Percentiles rank a stretch among this genome's conserved stretches.
Conservation (phyloP, 1,140 invertebrate species). For the Formica selysi region DNA sequence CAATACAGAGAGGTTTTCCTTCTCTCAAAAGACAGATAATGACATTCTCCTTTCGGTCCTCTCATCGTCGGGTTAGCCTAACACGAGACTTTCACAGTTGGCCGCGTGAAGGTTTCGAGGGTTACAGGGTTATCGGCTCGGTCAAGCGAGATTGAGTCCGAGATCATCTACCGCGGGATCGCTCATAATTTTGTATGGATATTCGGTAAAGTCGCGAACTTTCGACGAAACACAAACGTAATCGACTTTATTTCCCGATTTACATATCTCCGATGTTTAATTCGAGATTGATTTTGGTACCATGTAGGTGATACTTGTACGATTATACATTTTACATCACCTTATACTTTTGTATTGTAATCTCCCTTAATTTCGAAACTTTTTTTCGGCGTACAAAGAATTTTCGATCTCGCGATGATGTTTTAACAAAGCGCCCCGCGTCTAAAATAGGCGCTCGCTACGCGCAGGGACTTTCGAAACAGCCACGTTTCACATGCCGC, state of each 20-base stretch:
- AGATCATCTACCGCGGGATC: too few relatives aligned
- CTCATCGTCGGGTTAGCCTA: slow-evolving; percentile 61
- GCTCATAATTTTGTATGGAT: too few relatives aligned
- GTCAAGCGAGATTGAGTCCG: neutral
- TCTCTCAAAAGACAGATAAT: slow-evolving; percentile 48
- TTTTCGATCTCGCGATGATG: neutral
- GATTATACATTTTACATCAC: neutral
- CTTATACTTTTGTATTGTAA: neutral
- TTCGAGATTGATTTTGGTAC: neutral
- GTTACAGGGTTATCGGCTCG: slow-evolving; percentile 72
- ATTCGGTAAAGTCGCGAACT: too few relatives aligned
- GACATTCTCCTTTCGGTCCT: slow-evolving; percentile 60
- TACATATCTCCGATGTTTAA: neutral
- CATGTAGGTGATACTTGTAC: neutral
- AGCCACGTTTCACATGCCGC: slow-evolving; percentile 73
- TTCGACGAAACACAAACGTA: too few relatives aligned
- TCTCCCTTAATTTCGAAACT: too few relatives aligned
- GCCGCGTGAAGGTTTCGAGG: slow-evolving; percentile 63
- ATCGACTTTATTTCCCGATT: too few relatives aligned
- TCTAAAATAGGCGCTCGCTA: slow-evolving; percentile 72
- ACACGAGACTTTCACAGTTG: slow-evolving; percentile 69
- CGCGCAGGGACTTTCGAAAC: slow-evolving; percentile 74
- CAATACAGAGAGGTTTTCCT: slow-evolving; percentile 64
- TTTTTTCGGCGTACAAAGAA: neutral
- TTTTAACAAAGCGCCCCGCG: slow-evolving; percentile 47